phyloP scores from a whole-genome alignment of 1,140 invertebrate genomes.

The Colletes latitarsis region DNA sequence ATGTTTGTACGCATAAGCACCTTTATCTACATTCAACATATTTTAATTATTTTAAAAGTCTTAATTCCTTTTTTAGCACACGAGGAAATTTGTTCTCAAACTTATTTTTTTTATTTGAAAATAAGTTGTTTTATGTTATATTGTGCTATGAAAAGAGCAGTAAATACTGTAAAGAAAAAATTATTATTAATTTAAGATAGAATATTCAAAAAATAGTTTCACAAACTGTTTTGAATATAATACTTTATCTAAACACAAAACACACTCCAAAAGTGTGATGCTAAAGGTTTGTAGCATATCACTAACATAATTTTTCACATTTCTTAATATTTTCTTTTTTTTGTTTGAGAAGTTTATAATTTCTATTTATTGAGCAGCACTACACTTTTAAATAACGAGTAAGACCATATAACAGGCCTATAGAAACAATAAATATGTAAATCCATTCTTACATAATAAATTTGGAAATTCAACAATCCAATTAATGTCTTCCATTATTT shows the following conservation, averaged over 20 bases:
- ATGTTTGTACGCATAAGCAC: slow-evolving; percentile 40
- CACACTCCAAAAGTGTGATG: slow-evolving; percentile 18
- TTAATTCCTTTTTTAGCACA: slow-evolving; percentile 12
- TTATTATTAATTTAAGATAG: slow-evolving; percentile 20
- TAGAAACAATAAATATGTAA: neutral
- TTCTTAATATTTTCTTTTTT: neutral
- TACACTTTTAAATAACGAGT: slow-evolving; percentile 1
- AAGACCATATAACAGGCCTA: neutral
- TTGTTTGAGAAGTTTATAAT: neutral
- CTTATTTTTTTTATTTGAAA: neutral
- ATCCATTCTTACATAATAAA: neutral
- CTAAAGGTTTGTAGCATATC: slow-evolving; percentile 1
- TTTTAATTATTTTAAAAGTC: neutral
- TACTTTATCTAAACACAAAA: slow-evolving; percentile 33
- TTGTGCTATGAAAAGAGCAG: slow-evolving; percentile 16
- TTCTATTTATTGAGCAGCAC: slow-evolving; percentile 11
- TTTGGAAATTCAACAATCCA: neutral
- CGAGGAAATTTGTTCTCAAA: neutral
- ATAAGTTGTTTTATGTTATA: slow-evolving; percentile 26
- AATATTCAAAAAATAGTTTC: slow-evolving; percentile 30
- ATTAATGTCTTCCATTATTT: neutral
- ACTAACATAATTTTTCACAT: neutral
- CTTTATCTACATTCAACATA: slow-evolving; percentile 6
- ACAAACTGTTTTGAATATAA: slow-evolving; percentile 28
- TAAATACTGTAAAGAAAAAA: slow-evolving; percentile 40